phyloP scores from a whole-genome alignment of 2,797 vertebrate genomes.

The Babyrousa celebensis region DNA sequence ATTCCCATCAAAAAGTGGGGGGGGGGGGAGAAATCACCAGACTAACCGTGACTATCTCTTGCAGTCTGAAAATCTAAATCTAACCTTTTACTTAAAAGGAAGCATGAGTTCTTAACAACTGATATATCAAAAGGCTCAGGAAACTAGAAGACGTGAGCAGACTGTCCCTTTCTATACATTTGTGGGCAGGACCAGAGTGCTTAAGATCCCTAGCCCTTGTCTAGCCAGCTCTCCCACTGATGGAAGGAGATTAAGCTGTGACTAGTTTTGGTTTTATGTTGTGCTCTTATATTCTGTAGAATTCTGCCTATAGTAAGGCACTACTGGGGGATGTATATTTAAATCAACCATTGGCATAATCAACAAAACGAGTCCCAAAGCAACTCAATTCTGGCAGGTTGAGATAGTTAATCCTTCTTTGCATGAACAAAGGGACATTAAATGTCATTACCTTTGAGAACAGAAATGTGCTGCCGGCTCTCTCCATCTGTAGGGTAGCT shows the following conservation, averaged over 20 bases:
- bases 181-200: conserved; percentile 42
- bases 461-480: conserved; percentile 98
- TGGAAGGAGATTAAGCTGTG: conserved; percentile 65
- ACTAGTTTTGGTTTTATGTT: conserved; percentile 77
- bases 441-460: conserved; percentile 97
- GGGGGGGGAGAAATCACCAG: not conserved
- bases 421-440: conserved; percentile 86
- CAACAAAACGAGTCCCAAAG: conserved; percentile 82
- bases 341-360: conserved; percentile 81
- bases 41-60: not conserved
- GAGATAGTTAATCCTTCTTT: conserved; percentile 87
- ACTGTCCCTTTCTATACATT: not conserved
- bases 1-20: not conserved
- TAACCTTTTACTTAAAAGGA: conserved; percentile 66
- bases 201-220: conserved; percentile 33
- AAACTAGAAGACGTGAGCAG: conserved; percentile 53
- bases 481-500: conserved; percentile 96
- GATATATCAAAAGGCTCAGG: conserved; percentile 53
- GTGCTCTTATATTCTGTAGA: not conserved
- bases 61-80: conserved; percentile 61
- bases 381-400: conserved; percentile 79
- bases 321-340: conserved; percentile 65
- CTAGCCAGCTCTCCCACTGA: conserved; percentile 56
- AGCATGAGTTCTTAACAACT: conserved; percentile 5
- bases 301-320: conserved; percentile 76